Percentiles rank a stretch among this genome's conserved stretches.
These are phyloP conservation scores for Eremophila alpestris DNA, from an alignment of 2,797 vertebrate species.

Conservation along the genomic window DNA sequence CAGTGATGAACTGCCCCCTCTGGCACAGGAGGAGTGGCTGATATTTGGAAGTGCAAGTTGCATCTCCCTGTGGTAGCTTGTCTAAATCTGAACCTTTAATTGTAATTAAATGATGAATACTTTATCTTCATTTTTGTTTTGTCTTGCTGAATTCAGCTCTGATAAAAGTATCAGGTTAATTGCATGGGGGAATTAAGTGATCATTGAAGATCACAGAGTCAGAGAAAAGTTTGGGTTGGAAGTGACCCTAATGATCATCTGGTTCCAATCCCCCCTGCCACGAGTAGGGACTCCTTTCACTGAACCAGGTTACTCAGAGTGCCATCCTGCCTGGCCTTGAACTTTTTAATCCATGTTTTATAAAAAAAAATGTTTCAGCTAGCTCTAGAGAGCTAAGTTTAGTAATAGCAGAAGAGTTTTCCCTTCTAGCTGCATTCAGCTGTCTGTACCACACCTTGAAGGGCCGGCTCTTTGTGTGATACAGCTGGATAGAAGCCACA, in stretches of 20 bases:
- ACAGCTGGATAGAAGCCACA: neutral
- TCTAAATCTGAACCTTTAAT: conserved; percentile 4
- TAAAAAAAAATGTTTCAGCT: neutral
- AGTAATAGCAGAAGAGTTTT: neutral
- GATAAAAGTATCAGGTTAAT: conserved; percentile 20
- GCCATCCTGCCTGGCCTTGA: neutral
- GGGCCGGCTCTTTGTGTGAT: neutral
- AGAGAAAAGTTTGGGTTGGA: neutral
- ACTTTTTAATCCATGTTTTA: neutral
- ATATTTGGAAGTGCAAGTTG: neutral
- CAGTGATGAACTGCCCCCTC: neutral
- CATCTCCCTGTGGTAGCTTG: conserved; percentile 2
- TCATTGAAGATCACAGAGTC: neutral
- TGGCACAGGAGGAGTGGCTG: neutral
- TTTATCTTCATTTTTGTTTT: neutral
- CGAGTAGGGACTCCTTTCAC: neutral
- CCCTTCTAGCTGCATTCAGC: neutral
- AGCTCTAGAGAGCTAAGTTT: neutral
- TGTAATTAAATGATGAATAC: neutral
- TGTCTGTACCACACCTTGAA: neutral
- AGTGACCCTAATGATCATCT: neutral
- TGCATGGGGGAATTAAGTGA: neutral
- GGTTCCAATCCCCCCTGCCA: fast-evolving
- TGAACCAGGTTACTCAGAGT: neutral
- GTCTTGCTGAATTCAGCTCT: conserved; percentile 1